Percentiles rank a stretch among this genome's conserved stretches.
phyloP scores from a whole-genome alignment of 2,888 invertebrate species.

The Drosophila testacea region DNA sequence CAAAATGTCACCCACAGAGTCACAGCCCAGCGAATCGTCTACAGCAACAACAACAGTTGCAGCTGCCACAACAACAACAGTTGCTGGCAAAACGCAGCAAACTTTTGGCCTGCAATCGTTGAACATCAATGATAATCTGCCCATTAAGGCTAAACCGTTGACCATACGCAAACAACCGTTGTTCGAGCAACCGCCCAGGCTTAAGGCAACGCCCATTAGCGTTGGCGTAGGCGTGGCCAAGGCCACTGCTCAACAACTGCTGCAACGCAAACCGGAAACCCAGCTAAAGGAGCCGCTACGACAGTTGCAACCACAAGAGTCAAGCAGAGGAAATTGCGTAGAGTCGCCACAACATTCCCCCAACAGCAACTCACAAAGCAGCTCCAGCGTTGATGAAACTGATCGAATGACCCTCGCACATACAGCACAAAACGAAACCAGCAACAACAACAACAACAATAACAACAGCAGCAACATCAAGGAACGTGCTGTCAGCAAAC shows the following conservation, averaged over 20 bases:
- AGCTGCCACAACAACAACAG: slow-evolving; percentile 9
- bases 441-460: slow-evolving; percentile 69
- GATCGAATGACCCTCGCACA: slow-evolving; percentile 65
- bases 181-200: slow-evolving; percentile 92
- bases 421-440: slow-evolving; percentile 34
- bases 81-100: slow-evolving; percentile 13
- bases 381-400: slow-evolving; percentile 83
- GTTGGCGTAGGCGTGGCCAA: slow-evolving; percentile 75
- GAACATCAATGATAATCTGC: slow-evolving; percentile 85
- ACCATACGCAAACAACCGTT: slow-evolving; percentile 94
- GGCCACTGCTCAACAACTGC: slow-evolving; percentile 18
- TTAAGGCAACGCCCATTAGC: slow-evolving; percentile 87
- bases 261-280: slow-evolving; percentile 43
- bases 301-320: slow-evolving; percentile 22
- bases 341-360: slow-evolving; percentile 67
- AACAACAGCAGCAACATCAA: slow-evolving; percentile 84
- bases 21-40: slow-evolving; percentile 80
- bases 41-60: slow-evolving; percentile 75
- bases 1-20: slow-evolving; percentile 85
- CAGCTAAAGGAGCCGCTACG: slow-evolving; percentile 30
- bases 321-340: slow-evolving; percentile 7
- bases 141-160: slow-evolving; percentile 93
- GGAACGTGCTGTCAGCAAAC: slow-evolving; percentile 89
- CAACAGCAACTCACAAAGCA: slow-evolving; percentile 73
- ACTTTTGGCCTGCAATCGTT: slow-evolving; percentile 75